A percentile compares a stretch with the other conserved stretches of the same genome.
Conservation (phyloP, 2,797 vertebrate genomes). For the Fistularia commersonii region DNA sequence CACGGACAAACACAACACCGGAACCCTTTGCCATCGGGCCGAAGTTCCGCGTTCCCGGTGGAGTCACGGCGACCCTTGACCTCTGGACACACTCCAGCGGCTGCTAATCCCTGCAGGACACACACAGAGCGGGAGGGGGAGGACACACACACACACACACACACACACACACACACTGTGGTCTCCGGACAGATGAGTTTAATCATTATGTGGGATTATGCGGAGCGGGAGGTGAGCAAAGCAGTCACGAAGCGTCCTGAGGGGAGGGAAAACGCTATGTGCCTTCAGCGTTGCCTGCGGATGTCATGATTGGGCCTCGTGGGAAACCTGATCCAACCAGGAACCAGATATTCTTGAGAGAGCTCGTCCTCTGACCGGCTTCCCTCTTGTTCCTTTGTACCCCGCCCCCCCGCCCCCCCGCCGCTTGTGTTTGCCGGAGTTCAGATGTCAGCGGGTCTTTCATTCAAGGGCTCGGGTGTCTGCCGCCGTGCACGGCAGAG, state of each 20-base stretch:
- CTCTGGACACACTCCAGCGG: constrained; percentile 19
- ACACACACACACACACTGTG: constrained; percentile 5
- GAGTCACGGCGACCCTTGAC: constrained; percentile 30
- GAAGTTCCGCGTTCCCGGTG: constrained; percentile 11
- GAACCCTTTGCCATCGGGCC: too few relatives aligned
- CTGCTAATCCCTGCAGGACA: constrained; percentile 36
- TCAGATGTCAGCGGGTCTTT: constrained; percentile 58
- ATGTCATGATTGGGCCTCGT: constrained; percentile 30
- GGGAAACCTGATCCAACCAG: constrained; percentile 67
- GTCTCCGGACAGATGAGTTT: constrained; percentile 34
- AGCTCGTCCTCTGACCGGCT: constrained; percentile 40
- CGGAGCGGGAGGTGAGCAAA: constrained; percentile 31
- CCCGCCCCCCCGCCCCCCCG: constrained; percentile 13
- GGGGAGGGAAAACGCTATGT: constrained; percentile 1
- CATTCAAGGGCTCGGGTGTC: constrained; percentile 20
- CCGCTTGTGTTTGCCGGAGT: constrained; percentile 25
- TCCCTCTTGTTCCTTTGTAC: constrained; percentile 31
- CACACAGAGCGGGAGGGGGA: too few relatives aligned
- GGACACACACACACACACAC: constrained; percentile 4
- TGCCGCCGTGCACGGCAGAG: too few relatives aligned
- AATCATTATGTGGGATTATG: constrained; percentile 42
- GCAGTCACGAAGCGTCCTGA: constrained; percentile 8
- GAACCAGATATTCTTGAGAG: constrained; percentile 71
- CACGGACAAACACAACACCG: too few relatives aligned
- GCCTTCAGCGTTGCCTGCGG: constrained; percentile 9